Conservation (phyloP, 2,888 invertebrate genomes). For the Asteroscopus sphinx region DNA sequence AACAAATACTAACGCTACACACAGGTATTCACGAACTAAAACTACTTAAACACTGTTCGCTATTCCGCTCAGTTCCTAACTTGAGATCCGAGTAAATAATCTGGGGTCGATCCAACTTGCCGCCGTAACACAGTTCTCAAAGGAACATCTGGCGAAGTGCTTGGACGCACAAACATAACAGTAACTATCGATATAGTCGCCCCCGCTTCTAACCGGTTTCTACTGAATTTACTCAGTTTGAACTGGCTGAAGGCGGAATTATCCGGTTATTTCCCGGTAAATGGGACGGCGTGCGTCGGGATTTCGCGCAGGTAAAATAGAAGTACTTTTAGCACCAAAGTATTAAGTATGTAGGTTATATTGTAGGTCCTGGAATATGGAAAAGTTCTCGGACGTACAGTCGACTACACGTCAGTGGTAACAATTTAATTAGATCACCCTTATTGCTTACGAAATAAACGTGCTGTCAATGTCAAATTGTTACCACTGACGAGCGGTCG, state of each 20-base stretch:
- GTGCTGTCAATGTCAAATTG: no score
- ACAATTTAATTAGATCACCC: no score
- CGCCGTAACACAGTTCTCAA: conserved; percentile 40
- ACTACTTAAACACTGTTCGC: conserved; percentile 20
- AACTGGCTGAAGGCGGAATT: conserved; percentile 43
- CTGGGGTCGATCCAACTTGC: conserved; percentile 40
- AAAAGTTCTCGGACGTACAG: conserved; percentile 2
- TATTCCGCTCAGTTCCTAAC: conserved; percentile 27
- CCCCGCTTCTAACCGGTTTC: conserved; percentile 30
- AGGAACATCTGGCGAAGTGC: conserved; percentile 50
- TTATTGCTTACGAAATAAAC: no score
- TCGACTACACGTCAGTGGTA: no score
- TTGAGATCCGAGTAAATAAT: conserved; percentile 45
- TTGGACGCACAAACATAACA: conserved; percentile 49
- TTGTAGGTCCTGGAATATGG: conserved; percentile 28
- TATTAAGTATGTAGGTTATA: conserved; percentile 20
- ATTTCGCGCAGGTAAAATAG: conserved; percentile 49
- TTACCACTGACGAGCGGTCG: no score
- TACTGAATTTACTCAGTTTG: conserved; percentile 46
- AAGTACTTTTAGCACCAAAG: conserved; percentile 21
- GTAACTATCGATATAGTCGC: conserved; percentile 45
- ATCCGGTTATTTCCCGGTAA: conserved; percentile 50
- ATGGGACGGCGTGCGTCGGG: conserved; percentile 19
- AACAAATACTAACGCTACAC: conserved; percentile 33
- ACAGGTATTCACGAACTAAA: conserved; percentile 24